Percentiles rank a stretch among this genome's conserved stretches.
phyloP scores from a whole-genome alignment of 2,888 invertebrate genomes.

The Melipona bicolor region DNA sequence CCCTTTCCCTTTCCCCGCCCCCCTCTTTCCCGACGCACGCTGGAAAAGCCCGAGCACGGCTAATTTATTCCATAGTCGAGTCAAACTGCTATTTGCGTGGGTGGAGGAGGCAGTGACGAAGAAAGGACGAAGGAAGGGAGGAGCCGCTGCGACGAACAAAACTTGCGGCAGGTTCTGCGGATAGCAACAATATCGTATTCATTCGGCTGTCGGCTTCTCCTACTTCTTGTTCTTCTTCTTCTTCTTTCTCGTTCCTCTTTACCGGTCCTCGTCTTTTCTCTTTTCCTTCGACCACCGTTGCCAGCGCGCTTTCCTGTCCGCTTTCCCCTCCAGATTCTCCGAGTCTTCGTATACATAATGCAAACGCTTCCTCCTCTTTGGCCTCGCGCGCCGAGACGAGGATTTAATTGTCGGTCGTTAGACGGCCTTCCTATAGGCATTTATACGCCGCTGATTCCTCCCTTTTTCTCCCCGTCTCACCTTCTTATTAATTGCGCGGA shows the following conservation, averaged over 20 bases:
- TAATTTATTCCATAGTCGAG: slow-evolving; percentile 77
- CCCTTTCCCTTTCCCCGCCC: slow-evolving; percentile 7
- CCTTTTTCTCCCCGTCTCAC: background rate
- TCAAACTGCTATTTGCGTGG: slow-evolving; percentile 71
- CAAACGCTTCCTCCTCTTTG: slow-evolving; percentile 54
- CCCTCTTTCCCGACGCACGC: slow-evolving; percentile 12
- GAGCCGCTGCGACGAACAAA: slow-evolving; percentile 37
- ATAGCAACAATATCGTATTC: slow-evolving; percentile 75
- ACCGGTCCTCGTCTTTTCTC: background rate
- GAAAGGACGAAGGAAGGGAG: background rate
- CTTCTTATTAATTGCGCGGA: slow-evolving; percentile 29
- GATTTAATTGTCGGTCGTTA: slow-evolving; percentile 71
- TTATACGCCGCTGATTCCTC: slow-evolving; percentile 39
- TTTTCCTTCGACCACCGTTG: background rate
- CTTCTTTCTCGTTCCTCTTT: background rate
- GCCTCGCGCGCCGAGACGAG: slow-evolving; percentile 53
- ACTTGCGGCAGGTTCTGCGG: slow-evolving; percentile 59
- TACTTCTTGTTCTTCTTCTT: background rate
- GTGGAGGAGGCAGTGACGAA: slow-evolving; percentile 28
- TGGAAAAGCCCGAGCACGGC: slow-evolving; percentile 58
- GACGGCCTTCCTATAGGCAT: slow-evolving; percentile 50
- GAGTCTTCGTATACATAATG: slow-evolving; percentile 70
- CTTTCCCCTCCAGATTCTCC: slow-evolving; percentile 33
- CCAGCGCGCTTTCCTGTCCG: background rate
- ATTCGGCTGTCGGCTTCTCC: slow-evolving; percentile 60